A percentile compares a stretch with the other conserved stretches of the same genome.
Conservation (phyloP, 1,140 invertebrate genomes). For the Venustaconcha ellipsiformis region DNA sequence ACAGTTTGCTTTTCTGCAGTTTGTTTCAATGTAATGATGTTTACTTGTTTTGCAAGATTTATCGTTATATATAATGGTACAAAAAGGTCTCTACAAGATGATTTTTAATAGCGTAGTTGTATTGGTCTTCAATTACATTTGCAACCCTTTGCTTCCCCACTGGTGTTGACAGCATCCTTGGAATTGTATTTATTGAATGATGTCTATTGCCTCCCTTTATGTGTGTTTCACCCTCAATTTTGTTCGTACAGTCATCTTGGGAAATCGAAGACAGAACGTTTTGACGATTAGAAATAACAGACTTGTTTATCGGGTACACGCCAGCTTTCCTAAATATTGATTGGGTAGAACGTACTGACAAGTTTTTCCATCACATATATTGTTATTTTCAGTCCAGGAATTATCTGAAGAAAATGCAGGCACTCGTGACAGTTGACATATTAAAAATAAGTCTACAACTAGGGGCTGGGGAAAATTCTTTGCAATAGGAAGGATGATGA, state of each 20-base stretch:
- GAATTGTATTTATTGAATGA: neutral
- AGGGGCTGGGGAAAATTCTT: conserved; percentile 36
- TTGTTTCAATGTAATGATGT: conserved; percentile 6
- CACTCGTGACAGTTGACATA: conserved; percentile 16
- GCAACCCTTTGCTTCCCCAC: neutral
- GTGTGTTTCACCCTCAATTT: neutral
- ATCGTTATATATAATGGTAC: conserved; percentile 1
- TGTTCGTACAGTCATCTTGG: neutral
- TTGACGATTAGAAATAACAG: neutral
- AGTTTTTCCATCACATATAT: conserved; percentile 19
- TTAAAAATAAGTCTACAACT: conserved; percentile 32
- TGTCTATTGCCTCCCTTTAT: too few species aligned
- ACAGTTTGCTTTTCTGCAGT: neutral
- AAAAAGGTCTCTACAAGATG: neutral
- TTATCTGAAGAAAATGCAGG: conserved; percentile 4
- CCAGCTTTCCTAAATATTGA: conserved; percentile 29
- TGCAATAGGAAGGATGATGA: conserved; percentile 43
- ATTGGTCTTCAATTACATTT: neutral
- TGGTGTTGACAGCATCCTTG: neutral
- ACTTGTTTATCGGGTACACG: conserved; percentile 23
- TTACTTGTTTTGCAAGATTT: conserved; percentile 7
- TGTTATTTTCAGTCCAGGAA: conserved; percentile 8
- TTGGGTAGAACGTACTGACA: conserved; percentile 11
- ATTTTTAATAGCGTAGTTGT: neutral
- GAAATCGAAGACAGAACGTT: conserved; percentile 21